Evolutionary conservation across 2,113 vertebrate species (phyloP).

Genomic region (Lepus europaeus): DNA sequence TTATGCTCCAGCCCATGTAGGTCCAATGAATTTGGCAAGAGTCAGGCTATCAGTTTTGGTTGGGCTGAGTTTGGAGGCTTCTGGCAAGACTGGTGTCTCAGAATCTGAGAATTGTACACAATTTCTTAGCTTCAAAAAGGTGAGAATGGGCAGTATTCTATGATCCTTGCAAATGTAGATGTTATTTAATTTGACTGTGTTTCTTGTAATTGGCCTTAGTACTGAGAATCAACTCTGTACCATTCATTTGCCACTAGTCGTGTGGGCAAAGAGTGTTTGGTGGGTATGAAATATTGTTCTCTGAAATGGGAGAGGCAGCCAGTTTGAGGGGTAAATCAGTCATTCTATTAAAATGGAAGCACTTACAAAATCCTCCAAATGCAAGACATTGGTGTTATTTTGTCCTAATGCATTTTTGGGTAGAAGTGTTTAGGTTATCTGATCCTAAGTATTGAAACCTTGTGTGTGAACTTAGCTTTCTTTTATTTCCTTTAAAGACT

Average conservation of each 20-base stretch:
- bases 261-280: not conserved
- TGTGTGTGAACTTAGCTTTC: not conserved
- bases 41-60: not conserved
- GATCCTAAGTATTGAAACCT: slow-evolving; percentile 34
- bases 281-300: not conserved
- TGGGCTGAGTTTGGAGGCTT: not conserved
- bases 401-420: not conserved
- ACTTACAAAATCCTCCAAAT: not conserved
- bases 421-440: not conserved
- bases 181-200: not conserved
- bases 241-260: not conserved
- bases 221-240: not conserved
- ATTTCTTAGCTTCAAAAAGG: not conserved
- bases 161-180: not conserved
- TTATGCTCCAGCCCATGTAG: not conserved
- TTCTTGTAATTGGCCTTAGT: not conserved
- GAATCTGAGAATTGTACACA: not conserved
- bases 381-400: not conserved
- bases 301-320: not conserved
- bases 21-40: not conserved
- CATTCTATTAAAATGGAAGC: not conserved
- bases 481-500: slow-evolving; percentile 28
- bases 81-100: not conserved
- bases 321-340: not conserved
- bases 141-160: not conserved